These are phyloP conservation scores for Tetragonula carbonaria DNA, from an alignment of 2,888 invertebrate genomes.

Conservation along the genomic window DNA sequence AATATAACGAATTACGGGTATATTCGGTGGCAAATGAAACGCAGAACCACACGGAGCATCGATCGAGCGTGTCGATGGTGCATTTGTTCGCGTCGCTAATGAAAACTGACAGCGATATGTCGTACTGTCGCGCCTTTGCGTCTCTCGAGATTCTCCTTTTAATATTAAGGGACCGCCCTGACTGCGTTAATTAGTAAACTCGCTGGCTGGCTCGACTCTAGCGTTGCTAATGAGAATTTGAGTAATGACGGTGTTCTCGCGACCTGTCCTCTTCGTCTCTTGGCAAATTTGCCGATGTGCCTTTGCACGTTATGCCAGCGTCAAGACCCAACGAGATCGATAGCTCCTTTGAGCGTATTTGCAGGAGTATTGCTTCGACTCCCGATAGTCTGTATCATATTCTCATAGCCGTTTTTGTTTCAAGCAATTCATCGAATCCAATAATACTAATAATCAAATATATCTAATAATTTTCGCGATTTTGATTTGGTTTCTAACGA, in stretches of 20 bases:
- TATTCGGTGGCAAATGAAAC: neutral
- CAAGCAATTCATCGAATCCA: no score
- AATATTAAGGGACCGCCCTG: slow-evolving; percentile 76
- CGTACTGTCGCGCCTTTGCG: slow-evolving; percentile 67
- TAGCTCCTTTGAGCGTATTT: slow-evolving; percentile 56
- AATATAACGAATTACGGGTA: no score
- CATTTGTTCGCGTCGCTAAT: slow-evolving; percentile 71
- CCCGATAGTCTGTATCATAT: slow-evolving; percentile 28
- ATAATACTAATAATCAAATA: no score
- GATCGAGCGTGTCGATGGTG: slow-evolving; percentile 64
- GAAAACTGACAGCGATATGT: slow-evolving; percentile 76
- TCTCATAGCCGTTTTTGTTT: neutral
- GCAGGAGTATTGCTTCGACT: slow-evolving; percentile 23
- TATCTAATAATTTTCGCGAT: no score
- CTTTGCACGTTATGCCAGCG: slow-evolving; percentile 67
- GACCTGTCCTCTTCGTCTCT: slow-evolving; percentile 69
- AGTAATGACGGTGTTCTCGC: slow-evolving; percentile 78
- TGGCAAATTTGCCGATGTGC: slow-evolving; percentile 68
- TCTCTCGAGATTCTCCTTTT: slow-evolving; percentile 62
- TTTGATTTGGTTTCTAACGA: no score
- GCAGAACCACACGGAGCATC: slow-evolving; percentile 13
- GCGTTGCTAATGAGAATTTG: slow-evolving; percentile 81
- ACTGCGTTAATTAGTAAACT: slow-evolving; percentile 81
- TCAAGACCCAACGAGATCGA: slow-evolving; percentile 60
- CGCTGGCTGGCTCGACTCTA: slow-evolving; percentile 75